Evolutionary conservation across 2,113 vertebrate genomes (phyloP).

Genomic region (Pseudois nayaur): DNA sequence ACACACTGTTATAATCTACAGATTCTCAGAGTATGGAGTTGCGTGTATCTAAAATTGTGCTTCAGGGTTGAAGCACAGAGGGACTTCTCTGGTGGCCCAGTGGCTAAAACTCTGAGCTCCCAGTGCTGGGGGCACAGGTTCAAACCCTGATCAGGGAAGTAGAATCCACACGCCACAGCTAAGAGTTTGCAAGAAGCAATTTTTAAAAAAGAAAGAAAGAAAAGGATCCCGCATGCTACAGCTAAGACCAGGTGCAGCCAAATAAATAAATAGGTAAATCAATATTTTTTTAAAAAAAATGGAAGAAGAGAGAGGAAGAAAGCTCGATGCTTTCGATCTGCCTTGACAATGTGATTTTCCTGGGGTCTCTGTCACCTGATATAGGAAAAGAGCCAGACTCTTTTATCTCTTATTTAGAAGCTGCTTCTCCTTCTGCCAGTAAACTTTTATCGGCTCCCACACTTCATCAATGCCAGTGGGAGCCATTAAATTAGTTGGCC

Average conservation of each 20-base stretch:
- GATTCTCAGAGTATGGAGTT: background rate
- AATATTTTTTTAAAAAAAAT: background rate
- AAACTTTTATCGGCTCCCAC: background rate
- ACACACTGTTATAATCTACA: too few relatives aligned
- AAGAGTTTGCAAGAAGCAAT: background rate
- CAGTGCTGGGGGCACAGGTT: background rate
- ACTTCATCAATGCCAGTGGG: background rate
- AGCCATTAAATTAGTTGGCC: background rate
- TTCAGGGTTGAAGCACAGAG: rapidly evolving
- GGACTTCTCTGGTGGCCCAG: background rate
- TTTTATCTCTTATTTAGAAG: background rate
- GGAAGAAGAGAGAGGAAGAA: background rate
- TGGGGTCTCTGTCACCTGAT: background rate
- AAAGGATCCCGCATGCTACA: background rate
- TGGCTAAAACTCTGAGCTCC: background rate
- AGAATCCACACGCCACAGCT: background rate
- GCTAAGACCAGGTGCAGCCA: background rate
- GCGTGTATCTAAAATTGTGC: rapidly evolving
- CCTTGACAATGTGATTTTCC: background rate
- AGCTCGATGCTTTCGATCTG: rapidly evolving
- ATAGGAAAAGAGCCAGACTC: background rate
- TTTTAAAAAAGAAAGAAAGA: background rate
- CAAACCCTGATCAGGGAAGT: background rate
- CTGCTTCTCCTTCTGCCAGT: background rate
- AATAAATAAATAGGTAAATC: background rate